Base-by-base conservation (phyloP, 2,113 vertebrate species). In the Microtus oregoni region DNA sequence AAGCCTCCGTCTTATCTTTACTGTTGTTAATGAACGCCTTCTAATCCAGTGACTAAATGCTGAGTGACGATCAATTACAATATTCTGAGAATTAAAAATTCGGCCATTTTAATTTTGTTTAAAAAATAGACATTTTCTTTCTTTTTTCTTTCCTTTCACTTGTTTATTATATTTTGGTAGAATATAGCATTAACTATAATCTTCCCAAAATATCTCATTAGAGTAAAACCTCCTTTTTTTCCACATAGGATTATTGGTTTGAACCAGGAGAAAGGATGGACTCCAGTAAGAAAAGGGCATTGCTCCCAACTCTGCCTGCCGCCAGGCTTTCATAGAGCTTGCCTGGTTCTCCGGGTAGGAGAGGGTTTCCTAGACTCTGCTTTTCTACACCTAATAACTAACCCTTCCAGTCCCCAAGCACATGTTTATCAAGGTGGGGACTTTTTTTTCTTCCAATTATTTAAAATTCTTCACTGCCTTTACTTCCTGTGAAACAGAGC, bases 381-480 rank as follows among this genome's bases (percentile, higher is more conserved):
- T 97, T 98, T 98, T 98, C 98, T 97, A 97, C 98, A 98, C 98
- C 98, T 98, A 98, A 98, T 98, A 98, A 98, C 96, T 98, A 98
- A 98, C 88, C 90, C 96, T 63, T 90, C 97, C 95, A 98, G 97
- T 93, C 95, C 90, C 95, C 92, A 19, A 58, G 89, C 91, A 94
- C 95, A 73, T 95, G 97, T 98, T 98, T 98, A 98, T 98, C 98
- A 98, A 98, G 97, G 83, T 97, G 97, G 95, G 90, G 95, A 98
- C 97, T 20, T 47, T 17, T 83, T 95, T 86, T 41, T 41, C 11
- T 73, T 65, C 55, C 81, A 72, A 98, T 98, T 98, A 98, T 98
- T 98, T 98, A 97, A 98, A 98, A 98, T 97, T 98, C 96, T 98
- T 89, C 96, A 93, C 96, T 97, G 96, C 92, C 96, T 92, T 81